Conservation (phyloP, 2,113 vertebrate genomes). For the Anhinga anhinga region DNA sequence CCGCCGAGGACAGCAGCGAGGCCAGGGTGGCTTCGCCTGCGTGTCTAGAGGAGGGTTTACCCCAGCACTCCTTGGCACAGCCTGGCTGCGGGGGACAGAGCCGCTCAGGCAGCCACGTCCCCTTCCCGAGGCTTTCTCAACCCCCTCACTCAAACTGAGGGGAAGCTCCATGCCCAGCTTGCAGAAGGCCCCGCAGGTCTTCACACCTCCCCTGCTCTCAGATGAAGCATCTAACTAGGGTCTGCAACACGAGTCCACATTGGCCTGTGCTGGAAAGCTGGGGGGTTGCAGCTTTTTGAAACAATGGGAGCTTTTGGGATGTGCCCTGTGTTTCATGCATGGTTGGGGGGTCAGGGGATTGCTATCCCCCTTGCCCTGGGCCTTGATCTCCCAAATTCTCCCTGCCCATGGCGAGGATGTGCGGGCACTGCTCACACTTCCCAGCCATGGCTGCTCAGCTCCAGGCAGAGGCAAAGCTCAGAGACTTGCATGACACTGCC, state of each 20-base stretch:
- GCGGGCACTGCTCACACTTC: neutral
- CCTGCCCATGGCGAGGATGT: neutral
- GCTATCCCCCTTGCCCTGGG: neutral
- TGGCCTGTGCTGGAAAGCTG: neutral
- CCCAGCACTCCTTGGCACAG: neutral
- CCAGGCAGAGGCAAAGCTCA: neutral
- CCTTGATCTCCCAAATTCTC: neutral
- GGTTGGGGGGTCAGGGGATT: neutral
- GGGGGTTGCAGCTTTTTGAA: neutral
- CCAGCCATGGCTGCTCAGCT: neutral
- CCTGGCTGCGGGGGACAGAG: neutral
- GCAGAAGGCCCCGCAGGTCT: neutral
- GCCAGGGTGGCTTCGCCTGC: accelerated
- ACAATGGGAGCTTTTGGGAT: neutral
- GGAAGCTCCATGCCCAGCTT: neutral
- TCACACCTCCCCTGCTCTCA: neutral
- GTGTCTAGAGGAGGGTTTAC: neutral
- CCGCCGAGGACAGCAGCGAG: neutral
- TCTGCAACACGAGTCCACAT: neutral
- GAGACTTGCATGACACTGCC: accelerated
- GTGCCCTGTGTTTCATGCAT: neutral
- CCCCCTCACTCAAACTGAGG: accelerated
- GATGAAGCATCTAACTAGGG: neutral
- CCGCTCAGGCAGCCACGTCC: neutral
- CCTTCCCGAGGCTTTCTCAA: neutral